phyloP scores from a whole-genome alignment of 2,113 vertebrate genomes.

The Drymodes brunneopygia region DNA sequence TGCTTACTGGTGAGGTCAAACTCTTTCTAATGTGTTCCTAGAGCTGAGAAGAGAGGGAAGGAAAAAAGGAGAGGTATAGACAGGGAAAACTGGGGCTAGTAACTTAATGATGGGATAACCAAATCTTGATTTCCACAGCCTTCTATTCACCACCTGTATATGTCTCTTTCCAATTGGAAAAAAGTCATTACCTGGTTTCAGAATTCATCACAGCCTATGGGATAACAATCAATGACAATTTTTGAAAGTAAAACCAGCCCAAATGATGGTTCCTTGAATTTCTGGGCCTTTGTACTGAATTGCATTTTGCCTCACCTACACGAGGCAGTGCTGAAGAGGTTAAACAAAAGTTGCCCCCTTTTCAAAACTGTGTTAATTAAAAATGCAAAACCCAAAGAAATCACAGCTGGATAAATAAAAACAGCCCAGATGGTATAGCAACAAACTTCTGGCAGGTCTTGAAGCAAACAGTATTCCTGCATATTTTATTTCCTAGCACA shows the following conservation, averaged over 20 bases:
- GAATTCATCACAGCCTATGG: not conserved
- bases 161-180: not conserved
- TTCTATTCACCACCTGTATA: not conserved
- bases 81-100: not conserved
- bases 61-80: not conserved
- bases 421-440: constrained; percentile 69
- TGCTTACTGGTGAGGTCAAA: not conserved
- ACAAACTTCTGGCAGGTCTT: constrained; percentile 69
- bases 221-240: not conserved
- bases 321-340: not conserved
- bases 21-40: not conserved
- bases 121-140: not conserved
- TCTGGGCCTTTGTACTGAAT: not conserved
- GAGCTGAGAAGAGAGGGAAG: not conserved
- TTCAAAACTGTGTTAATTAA: constrained; percentile 70
- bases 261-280: not conserved
- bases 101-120: not conserved
- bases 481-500: constrained; percentile 64
- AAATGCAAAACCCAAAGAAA: constrained; percentile 71
- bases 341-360: constrained; percentile 48
- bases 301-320: not conserved
- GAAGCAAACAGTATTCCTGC: constrained; percentile 66
- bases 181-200: not conserved
- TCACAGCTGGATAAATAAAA: constrained; percentile 75
- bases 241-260: not conserved